Evolutionary conservation across 1,140 invertebrate species (phyloP).

Genomic region (Littorina saxatilis): DNA sequence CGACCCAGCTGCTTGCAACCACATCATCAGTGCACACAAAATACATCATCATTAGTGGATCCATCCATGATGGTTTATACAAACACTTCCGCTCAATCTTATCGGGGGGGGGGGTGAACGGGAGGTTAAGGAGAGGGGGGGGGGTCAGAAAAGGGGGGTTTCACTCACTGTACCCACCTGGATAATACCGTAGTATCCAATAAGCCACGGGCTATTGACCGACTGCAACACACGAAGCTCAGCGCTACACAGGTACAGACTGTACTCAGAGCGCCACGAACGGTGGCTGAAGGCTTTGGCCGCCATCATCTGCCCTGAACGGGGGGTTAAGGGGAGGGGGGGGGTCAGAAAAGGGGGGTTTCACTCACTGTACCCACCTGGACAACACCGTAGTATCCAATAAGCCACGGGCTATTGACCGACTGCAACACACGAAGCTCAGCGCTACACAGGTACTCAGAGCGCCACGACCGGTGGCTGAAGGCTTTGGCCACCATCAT

Average conservation of each 20-base stretch:
- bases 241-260: conserved; percentile 8
- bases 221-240: conserved; percentile 1
- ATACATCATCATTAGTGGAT: too few species aligned
- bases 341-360: too few species aligned
- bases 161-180: not conserved
- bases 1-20: too few species aligned
- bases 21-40: too few species aligned
- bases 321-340: too few species aligned
- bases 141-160: too few species aligned
- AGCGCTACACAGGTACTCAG: conserved; percentile 21
- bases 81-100: too few species aligned
- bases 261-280: conserved; percentile 20
- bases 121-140: too few species aligned
- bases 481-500: conserved; percentile 10
- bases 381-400: not conserved
- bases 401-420: not conserved
- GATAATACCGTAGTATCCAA: not conserved
- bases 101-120: too few species aligned
- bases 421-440: conserved; percentile 1
- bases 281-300: conserved; percentile 10
- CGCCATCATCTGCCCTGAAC: not conserved
- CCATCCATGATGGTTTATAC: too few species aligned
- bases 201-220: not conserved
- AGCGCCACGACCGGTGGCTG: not conserved
- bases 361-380: not conserved